Evolutionary conservation across 2,797 vertebrate species (phyloP).

Genomic region (Tolypeutes matacus): DNA sequence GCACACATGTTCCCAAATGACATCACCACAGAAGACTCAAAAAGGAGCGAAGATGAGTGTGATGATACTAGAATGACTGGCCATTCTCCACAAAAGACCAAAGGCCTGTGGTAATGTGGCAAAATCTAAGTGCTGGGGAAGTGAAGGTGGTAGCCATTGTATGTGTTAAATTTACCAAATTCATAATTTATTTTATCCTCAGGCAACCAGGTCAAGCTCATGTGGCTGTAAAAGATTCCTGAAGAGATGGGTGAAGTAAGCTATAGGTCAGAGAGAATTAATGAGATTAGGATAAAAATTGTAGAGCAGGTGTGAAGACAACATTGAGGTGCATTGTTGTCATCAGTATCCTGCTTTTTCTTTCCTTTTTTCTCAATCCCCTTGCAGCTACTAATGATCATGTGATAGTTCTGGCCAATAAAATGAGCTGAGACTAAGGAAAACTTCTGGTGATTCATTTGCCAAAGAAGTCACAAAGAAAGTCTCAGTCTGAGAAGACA

Average conservation of each 20-base stretch:
- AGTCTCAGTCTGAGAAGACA: background rate
- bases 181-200: background rate
- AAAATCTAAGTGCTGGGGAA: background rate
- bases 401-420: background rate
- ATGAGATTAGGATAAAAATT: background rate
- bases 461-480: background rate
- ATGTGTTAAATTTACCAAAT: background rate
- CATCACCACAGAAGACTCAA: background rate
- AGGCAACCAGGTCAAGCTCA: slow-evolving; percentile 2
- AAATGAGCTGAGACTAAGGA: background rate
- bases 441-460: background rate
- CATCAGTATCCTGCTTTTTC: background rate
- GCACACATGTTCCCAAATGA: background rate
- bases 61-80: background rate
- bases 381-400: background rate
- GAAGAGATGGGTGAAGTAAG: background rate
- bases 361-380: background rate
- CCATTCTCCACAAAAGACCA: background rate
- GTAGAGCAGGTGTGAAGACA: background rate
- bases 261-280: background rate
- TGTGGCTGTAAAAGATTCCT: background rate
- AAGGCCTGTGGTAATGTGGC: background rate
- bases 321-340: background rate
- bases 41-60: background rate
- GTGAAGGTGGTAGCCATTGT: background rate